Conservation (phyloP, 2,888 invertebrate genomes). For the Pasiphila rectangulata region DNA sequence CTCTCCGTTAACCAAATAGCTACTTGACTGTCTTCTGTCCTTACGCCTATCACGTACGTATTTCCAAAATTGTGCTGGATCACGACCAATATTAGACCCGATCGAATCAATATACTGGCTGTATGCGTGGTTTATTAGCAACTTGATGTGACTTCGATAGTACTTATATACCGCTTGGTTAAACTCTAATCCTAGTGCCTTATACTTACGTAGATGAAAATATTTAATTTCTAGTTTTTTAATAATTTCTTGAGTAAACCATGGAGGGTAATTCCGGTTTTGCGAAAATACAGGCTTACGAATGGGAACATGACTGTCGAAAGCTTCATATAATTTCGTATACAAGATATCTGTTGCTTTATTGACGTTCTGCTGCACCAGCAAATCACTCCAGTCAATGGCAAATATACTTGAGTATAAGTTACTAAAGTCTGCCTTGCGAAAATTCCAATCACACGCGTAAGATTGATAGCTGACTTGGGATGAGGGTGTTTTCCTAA, state of each 20-base stretch:
- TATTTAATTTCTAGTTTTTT: conserved; percentile 4
- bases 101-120: too few species aligned
- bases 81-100: too few species aligned
- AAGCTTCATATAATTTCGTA: background rate
- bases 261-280: conserved; percentile 5
- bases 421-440: conserved; percentile 7
- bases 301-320: background rate
- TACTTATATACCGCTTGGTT: too few species aligned
- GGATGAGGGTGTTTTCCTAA: background rate
- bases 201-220: conserved; percentile 8
- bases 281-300: too few species aligned
- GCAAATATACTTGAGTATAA: too few species aligned
- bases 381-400: conserved; percentile 5
- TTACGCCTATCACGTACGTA: too few species aligned
- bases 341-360: conserved; percentile 1
- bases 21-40: too few species aligned
- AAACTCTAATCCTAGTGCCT: conserved; percentile 4
- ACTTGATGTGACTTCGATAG: too few species aligned
- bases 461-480: too few species aligned
- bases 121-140: too few species aligned
- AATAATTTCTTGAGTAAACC: conserved; percentile 9
- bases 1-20: too few species aligned
- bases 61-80: too few species aligned
- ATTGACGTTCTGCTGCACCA: background rate
- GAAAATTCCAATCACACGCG: conserved; percentile 7